Percentiles rank a stretch among this genome's conserved stretches.
Evolutionary conservation across 2,797 vertebrate genomes (phyloP).

Genomic region (Morelia viridis): DNA sequence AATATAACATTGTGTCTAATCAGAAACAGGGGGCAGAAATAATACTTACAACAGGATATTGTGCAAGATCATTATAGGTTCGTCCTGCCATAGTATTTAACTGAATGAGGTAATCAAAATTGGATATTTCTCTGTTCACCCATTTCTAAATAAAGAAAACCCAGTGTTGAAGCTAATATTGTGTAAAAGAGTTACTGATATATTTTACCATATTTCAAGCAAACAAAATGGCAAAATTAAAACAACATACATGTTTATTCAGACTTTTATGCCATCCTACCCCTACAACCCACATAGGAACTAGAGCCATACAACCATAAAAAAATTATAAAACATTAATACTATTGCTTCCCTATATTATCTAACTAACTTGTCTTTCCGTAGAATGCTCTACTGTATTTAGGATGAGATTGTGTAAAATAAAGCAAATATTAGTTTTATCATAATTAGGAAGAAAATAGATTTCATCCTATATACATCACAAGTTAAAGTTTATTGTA

Average conservation of each 20-base stretch:
- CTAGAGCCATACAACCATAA: neutral
- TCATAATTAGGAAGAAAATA: neutral
- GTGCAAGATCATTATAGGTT: conserved; percentile 94
- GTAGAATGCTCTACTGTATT: neutral
- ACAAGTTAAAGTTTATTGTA: neutral
- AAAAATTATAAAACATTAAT: neutral
- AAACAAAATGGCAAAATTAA: neutral
- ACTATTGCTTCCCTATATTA: neutral
- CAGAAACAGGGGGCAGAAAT: conserved; percentile 1
- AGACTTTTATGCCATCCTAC: neutral
- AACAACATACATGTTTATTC: neutral
- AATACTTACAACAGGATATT: conserved; percentile 92
- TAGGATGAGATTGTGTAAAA: neutral
- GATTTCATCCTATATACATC: neutral
- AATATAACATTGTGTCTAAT: neutral
- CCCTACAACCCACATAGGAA: neutral
- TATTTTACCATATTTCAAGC: neutral
- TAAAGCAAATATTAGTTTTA: neutral
- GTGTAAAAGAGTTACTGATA: neutral
- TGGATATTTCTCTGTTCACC: conserved; percentile 96
- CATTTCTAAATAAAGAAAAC: conserved; percentile 85
- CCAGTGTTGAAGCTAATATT: conserved; percentile 23
- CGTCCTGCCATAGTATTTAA: conserved; percentile 96
- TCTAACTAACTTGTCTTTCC: neutral
- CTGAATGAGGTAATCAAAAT: conserved; percentile 98